Percentiles rank a stretch among this genome's conserved stretches.
phyloP scores from a whole-genome alignment of 2,888 invertebrate genomes.

The Nudaria mundana region DNA sequence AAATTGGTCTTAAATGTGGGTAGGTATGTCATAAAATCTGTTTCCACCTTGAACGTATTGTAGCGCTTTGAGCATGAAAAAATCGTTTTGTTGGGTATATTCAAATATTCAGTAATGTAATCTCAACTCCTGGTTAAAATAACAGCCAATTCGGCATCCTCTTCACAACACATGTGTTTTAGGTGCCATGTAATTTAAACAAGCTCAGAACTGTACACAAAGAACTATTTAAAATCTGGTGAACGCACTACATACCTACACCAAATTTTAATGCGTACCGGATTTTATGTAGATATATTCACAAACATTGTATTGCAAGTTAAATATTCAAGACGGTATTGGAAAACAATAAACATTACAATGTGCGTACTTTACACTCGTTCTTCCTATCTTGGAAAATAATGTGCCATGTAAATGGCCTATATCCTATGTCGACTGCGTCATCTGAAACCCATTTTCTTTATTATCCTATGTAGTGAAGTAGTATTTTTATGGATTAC shows the following conservation, averaged over 20 bases:
- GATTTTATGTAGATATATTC: neutral
- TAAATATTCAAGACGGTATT: conserved; percentile 29
- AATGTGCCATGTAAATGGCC: neutral
- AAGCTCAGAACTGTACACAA: neutral
- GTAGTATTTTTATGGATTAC: neutral
- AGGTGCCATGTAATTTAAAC: too few species aligned
- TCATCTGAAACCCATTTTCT: neutral
- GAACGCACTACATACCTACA: neutral
- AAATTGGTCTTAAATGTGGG: too few species aligned
- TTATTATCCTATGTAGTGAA: neutral
- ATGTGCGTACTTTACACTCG: neutral
- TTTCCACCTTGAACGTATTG: too few species aligned
- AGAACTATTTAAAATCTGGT: conserved; percentile 6
- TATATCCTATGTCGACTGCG: neutral
- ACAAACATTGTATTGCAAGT: conserved; percentile 18
- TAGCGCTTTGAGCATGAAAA: too few species aligned
- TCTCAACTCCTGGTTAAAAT: too few species aligned
- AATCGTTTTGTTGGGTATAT: too few species aligned
- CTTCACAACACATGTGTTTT: too few species aligned
- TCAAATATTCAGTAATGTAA: too few species aligned
- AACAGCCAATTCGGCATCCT: too few species aligned
- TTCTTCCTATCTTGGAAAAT: conserved; percentile 8
- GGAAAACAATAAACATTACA: conserved; percentile 15
- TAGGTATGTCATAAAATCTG: too few species aligned
- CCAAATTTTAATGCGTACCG: neutral